Evolutionary conservation across 1,140 invertebrate species (phyloP).

Genomic region (Drosophila guanche): DNA sequence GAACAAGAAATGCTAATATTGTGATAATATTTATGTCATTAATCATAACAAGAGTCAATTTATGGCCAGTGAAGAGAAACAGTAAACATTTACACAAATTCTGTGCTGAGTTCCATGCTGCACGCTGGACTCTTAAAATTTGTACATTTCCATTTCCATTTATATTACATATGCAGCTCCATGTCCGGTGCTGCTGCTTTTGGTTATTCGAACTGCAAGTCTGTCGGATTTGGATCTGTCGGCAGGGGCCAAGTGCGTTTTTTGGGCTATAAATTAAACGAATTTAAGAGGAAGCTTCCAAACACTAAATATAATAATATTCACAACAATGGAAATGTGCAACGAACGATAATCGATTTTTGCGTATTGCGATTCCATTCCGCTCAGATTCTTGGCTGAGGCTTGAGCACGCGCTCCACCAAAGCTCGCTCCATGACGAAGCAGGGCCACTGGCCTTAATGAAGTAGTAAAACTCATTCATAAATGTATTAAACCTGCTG

Average conservation of each 20-base stretch:
- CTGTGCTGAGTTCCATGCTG: not conserved
- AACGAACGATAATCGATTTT: slow-evolving; percentile 83
- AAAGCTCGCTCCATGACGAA: slow-evolving; percentile 31
- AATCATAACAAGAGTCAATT: slow-evolving; percentile 42
- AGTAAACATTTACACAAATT: slow-evolving; percentile 24
- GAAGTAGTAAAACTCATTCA: slow-evolving; percentile 84
- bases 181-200: slow-evolving; percentile 60
- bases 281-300: slow-evolving; percentile 69
- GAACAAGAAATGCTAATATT: slow-evolving; percentile 21
- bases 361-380: slow-evolving; percentile 73
- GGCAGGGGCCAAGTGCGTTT: slow-evolving; percentile 54
- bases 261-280: slow-evolving; percentile 79
- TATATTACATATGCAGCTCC: slow-evolving; percentile 51
- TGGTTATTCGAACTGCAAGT: slow-evolving; percentile 38
- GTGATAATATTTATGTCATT: slow-evolving; percentile 47
- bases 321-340: slow-evolving; percentile 80
- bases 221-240: slow-evolving; percentile 53
- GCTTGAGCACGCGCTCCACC: slow-evolving; percentile 51
- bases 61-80: not conserved
- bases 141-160: slow-evolving; percentile 33
- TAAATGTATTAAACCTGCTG: slow-evolving; percentile 74
- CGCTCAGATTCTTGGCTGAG: slow-evolving; percentile 5
- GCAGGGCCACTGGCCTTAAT: slow-evolving; percentile 69
- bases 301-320: slow-evolving; percentile 73
- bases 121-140: slow-evolving; percentile 26